phyloP scores from a whole-genome alignment of 2,888 invertebrate species.

The Crepidodera aurea region DNA sequence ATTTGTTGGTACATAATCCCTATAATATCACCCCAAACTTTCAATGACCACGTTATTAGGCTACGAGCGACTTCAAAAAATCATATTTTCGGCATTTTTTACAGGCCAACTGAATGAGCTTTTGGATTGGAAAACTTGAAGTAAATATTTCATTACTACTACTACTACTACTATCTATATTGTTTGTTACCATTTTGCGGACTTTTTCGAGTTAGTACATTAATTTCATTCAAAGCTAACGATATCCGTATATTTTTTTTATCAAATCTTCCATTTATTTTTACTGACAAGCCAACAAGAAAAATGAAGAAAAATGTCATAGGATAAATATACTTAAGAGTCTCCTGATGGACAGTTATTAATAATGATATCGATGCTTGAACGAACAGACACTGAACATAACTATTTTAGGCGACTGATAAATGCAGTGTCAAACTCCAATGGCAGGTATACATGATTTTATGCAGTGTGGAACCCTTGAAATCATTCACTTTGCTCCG shows the following conservation, averaged over 20 bases:
- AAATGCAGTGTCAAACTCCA: constrained; percentile 52
- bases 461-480: constrained; percentile 40
- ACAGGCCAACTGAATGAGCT: too few relatives aligned
- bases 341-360: constrained; percentile 55
- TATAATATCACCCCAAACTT: too few relatives aligned
- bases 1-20: too few relatives aligned
- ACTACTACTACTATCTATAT: too few relatives aligned
- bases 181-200: too few relatives aligned
- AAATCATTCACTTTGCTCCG: constrained; percentile 26
- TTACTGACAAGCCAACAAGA: constrained; percentile 31
- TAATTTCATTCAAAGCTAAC: background rate
- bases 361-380: constrained; percentile 59
- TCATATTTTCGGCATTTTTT: too few relatives aligned
- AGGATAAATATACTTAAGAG: constrained; percentile 29
- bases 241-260: constrained; percentile 6
- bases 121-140: too few relatives aligned
- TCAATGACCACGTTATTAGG: too few relatives aligned
- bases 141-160: too few relatives aligned
- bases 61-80: too few relatives aligned
- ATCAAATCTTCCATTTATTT: constrained; percentile 25
- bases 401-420: constrained; percentile 55
- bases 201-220: background rate
- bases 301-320: constrained; percentile 36
- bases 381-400: constrained; percentile 50
- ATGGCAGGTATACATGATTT: constrained; percentile 52